Base-by-base conservation (phyloP, 2,888 invertebrate genomes). In the Lasioglossum figueresi region DNA sequence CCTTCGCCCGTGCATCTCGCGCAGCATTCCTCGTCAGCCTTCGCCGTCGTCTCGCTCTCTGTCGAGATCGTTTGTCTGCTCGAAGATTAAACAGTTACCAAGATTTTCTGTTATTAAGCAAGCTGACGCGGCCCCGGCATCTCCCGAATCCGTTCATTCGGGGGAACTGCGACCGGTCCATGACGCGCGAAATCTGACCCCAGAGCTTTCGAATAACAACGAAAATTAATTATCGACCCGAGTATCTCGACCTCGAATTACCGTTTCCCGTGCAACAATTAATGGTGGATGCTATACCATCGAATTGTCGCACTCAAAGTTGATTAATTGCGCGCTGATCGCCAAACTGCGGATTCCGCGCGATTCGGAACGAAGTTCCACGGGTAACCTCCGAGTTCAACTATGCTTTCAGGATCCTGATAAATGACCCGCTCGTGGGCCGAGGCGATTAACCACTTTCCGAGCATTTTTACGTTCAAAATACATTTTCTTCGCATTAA, bases 31-130 rank as follows among this genome's bases (percentile, higher is more conserved):
- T 85, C 85, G 72, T 83, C 84, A 59, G 87, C 87, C 76, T 78
- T 90, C 56, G 85, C 87, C 72, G 80, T 88, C 27, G 80, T 88
- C 23, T 89, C 86, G 68, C 79, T 80, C 82, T 90, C 90, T 88
- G 71, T 88, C 80, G 86, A 73, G 84, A 86, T 86, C 83, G 86
- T 86, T 87, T 86, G 74, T 84, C 86, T 81, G 82, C 82, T 79
- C 86, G 81, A 83, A 81, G 79, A 81, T 87, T 86, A 87, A 87
- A 86, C 86, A 76, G 76, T 86, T 76, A 76, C 80, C 34, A 76
- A 79, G 48, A 63, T n/a, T 79, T 66, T 63, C 63, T 63, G 81
- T 68, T 79, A 82, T 76, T 56, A 43, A 77, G 45, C 56, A 14
- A 75, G 71, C 34, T 43, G 68, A 76, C 76, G n/a, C 19, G 34